Conservation (phyloP, 2,888 invertebrate species). For the Euplagia quadripunctaria region DNA sequence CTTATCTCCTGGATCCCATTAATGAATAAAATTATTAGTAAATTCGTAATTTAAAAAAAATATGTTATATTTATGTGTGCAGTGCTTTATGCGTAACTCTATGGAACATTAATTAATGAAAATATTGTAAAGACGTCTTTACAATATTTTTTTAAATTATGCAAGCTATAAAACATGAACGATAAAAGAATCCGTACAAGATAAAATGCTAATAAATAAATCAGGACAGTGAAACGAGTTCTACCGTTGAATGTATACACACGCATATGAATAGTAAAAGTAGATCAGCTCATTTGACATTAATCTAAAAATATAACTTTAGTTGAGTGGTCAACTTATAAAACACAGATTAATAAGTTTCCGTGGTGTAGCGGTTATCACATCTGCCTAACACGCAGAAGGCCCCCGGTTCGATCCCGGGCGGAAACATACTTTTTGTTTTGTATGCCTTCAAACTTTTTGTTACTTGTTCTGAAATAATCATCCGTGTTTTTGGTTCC, state of each 20-base stretch:
- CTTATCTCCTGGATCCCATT: too few species aligned
- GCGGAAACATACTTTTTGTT: conserved; percentile 89
- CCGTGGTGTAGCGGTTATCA: conserved; percentile 96
- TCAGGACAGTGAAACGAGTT: not conserved
- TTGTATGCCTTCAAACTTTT: conserved; percentile 12
- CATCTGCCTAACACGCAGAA: conserved; percentile 97
- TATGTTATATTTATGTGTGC: too few species aligned
- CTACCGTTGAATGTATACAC: not conserved
- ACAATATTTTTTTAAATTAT: too few species aligned
- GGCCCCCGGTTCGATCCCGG: conserved; percentile 96
- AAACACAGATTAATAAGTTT: conserved; percentile 14
- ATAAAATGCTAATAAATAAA: too few species aligned
- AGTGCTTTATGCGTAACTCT: too few species aligned
- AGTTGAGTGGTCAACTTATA: conserved; percentile 4
- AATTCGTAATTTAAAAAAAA: too few species aligned
- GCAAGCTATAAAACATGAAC: too few species aligned
- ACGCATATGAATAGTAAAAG: conserved; percentile 31
- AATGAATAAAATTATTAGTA: too few species aligned
- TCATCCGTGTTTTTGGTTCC: too few species aligned
- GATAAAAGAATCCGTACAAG: too few species aligned
- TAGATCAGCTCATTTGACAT: conserved; percentile 6
- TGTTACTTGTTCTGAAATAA: not conserved
- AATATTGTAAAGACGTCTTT: too few species aligned
- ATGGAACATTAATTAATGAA: too few species aligned
- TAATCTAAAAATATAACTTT: not conserved